phyloP scores from a whole-genome alignment of 2,113 vertebrate species.

The Suricata suricatta region DNA sequence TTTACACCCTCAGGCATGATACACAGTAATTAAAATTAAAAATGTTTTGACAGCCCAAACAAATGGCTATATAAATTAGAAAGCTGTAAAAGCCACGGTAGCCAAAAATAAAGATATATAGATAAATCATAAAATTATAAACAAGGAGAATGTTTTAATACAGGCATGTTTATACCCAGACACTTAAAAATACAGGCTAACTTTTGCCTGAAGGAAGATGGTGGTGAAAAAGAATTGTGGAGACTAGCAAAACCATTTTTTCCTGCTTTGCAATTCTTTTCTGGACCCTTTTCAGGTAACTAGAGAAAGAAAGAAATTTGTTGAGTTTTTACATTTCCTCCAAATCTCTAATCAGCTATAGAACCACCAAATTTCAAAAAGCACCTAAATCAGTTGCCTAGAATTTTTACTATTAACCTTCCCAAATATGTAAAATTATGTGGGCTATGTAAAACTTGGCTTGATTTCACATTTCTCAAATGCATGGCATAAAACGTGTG shows the following conservation, averaged over 20 bases:
- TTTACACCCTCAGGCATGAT: conserved; percentile 83
- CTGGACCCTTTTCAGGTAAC: not conserved
- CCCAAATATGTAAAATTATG: conserved; percentile 59
- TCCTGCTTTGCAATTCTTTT: conserved; percentile 28
- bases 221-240: conserved; percentile 29
- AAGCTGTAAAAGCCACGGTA: conserved; percentile 78
- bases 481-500: conserved; percentile 55
- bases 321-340: not conserved
- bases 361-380: conserved; percentile 62
- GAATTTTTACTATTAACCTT: conserved; percentile 64
- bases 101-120: conserved; percentile 82
- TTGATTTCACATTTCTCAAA: conserved; percentile 47
- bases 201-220: conserved; percentile 70
- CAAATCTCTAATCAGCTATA: conserved; percentile 48
- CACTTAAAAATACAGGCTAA: conserved; percentile 70
- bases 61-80: conserved; percentile 86
- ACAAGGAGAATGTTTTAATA: conserved; percentile 77
- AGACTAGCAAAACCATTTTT: conserved; percentile 37
- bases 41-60: conserved; percentile 85
- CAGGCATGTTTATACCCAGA: conserved; percentile 70
- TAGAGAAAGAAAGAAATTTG: conserved; percentile 6
- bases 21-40: conserved; percentile 86
- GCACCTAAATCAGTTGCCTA: conserved; percentile 47
- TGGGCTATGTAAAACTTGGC: conserved; percentile 63
- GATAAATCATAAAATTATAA: conserved; percentile 83